Base-by-base conservation (phyloP, 1,140 invertebrate genomes). In the Trichonephila inaurata region DNA sequence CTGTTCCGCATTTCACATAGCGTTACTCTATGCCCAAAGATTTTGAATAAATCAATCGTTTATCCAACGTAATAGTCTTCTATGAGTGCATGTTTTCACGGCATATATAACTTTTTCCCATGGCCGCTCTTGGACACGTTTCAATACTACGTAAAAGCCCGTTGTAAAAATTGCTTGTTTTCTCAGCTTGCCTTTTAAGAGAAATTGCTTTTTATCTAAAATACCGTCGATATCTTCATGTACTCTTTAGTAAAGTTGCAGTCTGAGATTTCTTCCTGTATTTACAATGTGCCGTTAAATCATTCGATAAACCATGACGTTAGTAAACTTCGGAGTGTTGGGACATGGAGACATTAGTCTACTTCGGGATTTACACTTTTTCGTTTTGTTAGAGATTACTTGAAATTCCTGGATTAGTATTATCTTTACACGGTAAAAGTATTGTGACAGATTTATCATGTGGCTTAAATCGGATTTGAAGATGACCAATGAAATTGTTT, bases 41-140 rank as follows among this genome's bases (percentile, higher is more conserved):
- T 33, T 77, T 77, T 19, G 69, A 77, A 77, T 77, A 77, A 77
- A 77, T 77, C 69, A 33, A 7, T 77, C 69, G 69, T 77, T 33
- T 77, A 18, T 77, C 69, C 40, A 28, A 77, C 0, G 69, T 33
- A 40, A 28, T 33, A 77, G 28, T 33, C 28, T 51, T 1, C 7
- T 4, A 33, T 77, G 14, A 18, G 14, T 77, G 16, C 16, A 16
- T 77, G 1, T 18, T 28, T 8, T 77, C 10, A 4, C 69, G 69
- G 33, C 69, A 77, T 40, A 77, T 19, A 77, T 40, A 77, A 33
- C 33, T 33, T 77, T 28, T 77, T 77, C 69, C 69, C 69, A 33
- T 77, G 69, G 69, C 16, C 28, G 14, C 18, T 77, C 24, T 77
- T 77, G 28, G 14, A 1, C 18, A 19, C 69, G 33, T 77, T 40